Evolutionary conservation across 2,888 invertebrate genomes (phyloP).

Genomic region (Macaria liturata): DNA sequence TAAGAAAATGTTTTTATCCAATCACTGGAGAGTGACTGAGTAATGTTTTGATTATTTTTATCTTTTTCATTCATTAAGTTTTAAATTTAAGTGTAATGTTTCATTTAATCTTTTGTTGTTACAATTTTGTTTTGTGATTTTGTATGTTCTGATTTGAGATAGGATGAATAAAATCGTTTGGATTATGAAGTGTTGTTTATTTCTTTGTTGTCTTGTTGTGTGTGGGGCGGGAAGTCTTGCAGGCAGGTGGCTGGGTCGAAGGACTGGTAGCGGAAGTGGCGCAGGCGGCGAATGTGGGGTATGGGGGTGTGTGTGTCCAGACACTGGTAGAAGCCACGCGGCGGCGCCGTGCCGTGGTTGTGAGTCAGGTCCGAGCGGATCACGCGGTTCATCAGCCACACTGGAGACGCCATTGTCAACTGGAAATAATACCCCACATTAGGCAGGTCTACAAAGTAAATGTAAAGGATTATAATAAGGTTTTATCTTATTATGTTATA

Average conservation of each 20-base stretch:
- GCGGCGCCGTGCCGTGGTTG: slow-evolving; percentile 72
- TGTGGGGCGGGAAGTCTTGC: slow-evolving; percentile 54
- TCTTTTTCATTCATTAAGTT: slow-evolving; percentile 23
- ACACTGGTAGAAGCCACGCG: slow-evolving; percentile 70
- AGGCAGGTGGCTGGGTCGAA: slow-evolving; percentile 68
- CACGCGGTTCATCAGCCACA: slow-evolving; percentile 71
- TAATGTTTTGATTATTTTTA: slow-evolving; percentile 3
- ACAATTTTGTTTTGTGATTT: slow-evolving; percentile 20
- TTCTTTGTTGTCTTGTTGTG: slow-evolving; percentile 43
- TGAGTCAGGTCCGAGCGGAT: slow-evolving; percentile 74
- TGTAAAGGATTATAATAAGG: too few species aligned
- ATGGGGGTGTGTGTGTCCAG: slow-evolving; percentile 76
- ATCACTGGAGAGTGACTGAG: neutral
- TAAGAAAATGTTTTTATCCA: slow-evolving; percentile 3
- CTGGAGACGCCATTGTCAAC: slow-evolving; percentile 64
- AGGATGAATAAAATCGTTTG: slow-evolving; percentile 42
- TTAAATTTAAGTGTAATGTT: slow-evolving; percentile 31
- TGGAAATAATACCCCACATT: slow-evolving; percentile 34
- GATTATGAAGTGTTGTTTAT: slow-evolving; percentile 34
- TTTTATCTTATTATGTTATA: too few species aligned
- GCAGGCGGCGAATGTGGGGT: slow-evolving; percentile 66
- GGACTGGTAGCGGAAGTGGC: slow-evolving; percentile 65
- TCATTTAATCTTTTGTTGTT: slow-evolving; percentile 33
- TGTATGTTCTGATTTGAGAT: slow-evolving; percentile 26
- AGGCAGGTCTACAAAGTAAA: too few species aligned